Conservation (phyloP, 2,797 vertebrate species). For the Poecilia wingei region DNA sequence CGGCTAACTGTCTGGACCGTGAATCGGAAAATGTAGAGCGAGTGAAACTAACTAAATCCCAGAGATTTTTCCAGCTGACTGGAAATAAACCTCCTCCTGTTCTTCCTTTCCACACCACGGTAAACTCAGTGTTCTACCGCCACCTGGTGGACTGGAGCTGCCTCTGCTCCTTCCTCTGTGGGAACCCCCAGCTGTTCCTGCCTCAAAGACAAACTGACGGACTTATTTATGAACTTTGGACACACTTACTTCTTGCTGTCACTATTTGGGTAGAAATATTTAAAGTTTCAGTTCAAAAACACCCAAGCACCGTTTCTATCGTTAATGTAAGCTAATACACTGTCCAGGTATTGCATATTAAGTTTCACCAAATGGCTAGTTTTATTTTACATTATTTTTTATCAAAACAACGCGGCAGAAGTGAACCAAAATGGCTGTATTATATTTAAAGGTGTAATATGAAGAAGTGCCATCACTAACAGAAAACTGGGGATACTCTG, state of each 20-base stretch:
- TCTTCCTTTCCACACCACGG: not conserved
- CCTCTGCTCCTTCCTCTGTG: not conserved
- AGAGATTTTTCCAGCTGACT: not conserved
- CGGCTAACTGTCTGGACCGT: not conserved
- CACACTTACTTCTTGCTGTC: not conserved
- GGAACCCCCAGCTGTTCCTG: not conserved
- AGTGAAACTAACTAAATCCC: not conserved
- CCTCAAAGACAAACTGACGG: not conserved
- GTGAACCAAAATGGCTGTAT: too few species aligned
- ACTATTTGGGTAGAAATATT: not conserved
- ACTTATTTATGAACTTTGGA: not conserved
- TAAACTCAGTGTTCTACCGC: not conserved
- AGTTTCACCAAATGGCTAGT: too few species aligned
- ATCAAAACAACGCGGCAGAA: not conserved
- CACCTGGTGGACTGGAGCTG: constrained; percentile 11
- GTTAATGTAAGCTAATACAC: too few species aligned
- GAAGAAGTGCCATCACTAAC: not conserved
- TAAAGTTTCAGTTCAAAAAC: too few species aligned
- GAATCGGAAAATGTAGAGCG: not conserved
- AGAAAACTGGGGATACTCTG: not conserved
- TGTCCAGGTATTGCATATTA: too few species aligned
- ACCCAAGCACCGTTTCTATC: too few species aligned
- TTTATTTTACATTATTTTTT: not conserved
- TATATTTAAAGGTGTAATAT: too few species aligned
- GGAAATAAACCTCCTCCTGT: constrained; percentile 4